Evolutionary conservation across 2,113 vertebrate genomes (phyloP).

Genomic region (Spermophilus dauricus): DNA sequence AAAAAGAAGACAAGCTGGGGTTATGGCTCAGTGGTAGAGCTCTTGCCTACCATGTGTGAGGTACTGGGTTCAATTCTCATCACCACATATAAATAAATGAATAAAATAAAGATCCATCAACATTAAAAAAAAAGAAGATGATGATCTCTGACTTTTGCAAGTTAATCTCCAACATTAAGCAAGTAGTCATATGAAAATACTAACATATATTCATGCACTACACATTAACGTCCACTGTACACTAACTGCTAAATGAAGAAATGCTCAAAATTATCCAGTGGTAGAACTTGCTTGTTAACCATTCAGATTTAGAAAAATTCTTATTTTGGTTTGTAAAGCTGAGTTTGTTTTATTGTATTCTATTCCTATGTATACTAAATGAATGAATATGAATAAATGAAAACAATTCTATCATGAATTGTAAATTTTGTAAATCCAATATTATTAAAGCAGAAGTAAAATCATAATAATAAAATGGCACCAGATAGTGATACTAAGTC

Average conservation of each 20-base stretch:
- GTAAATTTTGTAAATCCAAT: background rate
- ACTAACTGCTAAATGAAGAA: background rate
- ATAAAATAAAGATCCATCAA: too few relatives aligned
- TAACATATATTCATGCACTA: background rate
- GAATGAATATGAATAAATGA: background rate
- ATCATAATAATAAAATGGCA: constrained; percentile 11
- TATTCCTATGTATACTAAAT: background rate
- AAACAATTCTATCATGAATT: background rate
- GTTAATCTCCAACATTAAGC: background rate
- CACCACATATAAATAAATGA: too few relatives aligned
- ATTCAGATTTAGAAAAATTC: background rate
- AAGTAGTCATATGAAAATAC: background rate
- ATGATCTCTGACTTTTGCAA: background rate
- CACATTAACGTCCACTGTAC: background rate
- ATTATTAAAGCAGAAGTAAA: constrained; percentile 3
- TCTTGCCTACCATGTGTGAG: too few relatives aligned
- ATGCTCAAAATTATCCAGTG: background rate
- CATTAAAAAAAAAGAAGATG: too few relatives aligned
- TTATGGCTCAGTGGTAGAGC: too few relatives aligned
- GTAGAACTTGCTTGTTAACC: background rate
- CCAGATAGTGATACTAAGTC: background rate
- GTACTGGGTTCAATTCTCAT: too few relatives aligned
- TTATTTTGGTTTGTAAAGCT: constrained; percentile 16
- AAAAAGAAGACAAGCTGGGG: background rate
- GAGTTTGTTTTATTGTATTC: background rate